Conservation (phyloP, 1,140 invertebrate genomes). For the Drosophila arawakana region DNA sequence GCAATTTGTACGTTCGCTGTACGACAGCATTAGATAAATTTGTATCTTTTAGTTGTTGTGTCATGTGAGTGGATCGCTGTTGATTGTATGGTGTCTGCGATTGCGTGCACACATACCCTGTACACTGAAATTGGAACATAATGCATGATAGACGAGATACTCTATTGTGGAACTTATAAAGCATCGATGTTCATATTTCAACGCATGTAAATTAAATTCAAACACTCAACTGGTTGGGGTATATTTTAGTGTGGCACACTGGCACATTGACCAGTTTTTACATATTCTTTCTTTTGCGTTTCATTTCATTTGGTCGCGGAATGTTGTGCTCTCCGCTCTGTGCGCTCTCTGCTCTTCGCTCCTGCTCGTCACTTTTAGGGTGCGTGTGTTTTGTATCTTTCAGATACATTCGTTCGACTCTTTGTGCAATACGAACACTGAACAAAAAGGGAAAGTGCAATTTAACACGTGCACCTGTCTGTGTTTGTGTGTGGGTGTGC, state of each 20-base stretch:
- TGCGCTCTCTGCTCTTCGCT: neutral
- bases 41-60: constrained; percentile 34
- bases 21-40: constrained; percentile 40
- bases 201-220: constrained; percentile 1
- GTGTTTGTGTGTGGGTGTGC: neutral
- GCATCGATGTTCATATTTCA: neutral
- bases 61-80: too few species aligned
- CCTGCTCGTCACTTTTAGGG: constrained; percentile 10
- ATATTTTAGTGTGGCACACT: constrained; percentile 23
- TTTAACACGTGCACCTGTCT: neutral
- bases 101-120: neutral
- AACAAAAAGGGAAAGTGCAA: constrained; percentile 69
- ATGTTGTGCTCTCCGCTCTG: constrained; percentile 36
- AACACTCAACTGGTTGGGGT: constrained; percentile 4
- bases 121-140: neutral
- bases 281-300: constrained; percentile 66
- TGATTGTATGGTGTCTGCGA: constrained; percentile 1
- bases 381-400: constrained; percentile 45
- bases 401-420: constrained; percentile 22
- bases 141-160: neutral
- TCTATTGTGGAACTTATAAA: neutral
- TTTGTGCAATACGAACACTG: constrained; percentile 12
- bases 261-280: constrained; percentile 20
- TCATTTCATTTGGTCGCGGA: constrained; percentile 69
- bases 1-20: constrained; percentile 61